phyloP scores from a whole-genome alignment of 2,888 invertebrate species.

The Sphaerophoria rueppellii region DNA sequence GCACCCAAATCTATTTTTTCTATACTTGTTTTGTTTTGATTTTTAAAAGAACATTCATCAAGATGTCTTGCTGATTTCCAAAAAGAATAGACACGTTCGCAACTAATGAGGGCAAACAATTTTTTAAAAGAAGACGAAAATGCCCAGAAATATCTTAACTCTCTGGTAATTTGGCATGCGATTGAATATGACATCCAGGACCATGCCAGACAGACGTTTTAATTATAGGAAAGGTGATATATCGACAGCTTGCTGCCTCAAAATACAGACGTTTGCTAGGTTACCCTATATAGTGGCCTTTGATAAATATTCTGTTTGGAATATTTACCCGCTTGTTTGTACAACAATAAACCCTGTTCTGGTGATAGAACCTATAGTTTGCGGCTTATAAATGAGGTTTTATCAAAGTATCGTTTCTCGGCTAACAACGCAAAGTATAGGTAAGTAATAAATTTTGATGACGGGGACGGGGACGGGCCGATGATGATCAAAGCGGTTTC shows the following conservation, averaged over 20 bases:
- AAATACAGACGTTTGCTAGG: slow-evolving; percentile 26
- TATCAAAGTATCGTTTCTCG: slow-evolving; percentile 42
- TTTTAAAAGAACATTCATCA: slow-evolving; percentile 34
- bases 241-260: slow-evolving; percentile 13
- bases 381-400: slow-evolving; percentile 20
- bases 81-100: slow-evolving; percentile 62
- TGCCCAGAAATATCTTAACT: slow-evolving; percentile 22
- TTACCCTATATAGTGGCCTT: slow-evolving; percentile 26
- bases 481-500: slow-evolving; percentile 58
- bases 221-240: slow-evolving; percentile 21
- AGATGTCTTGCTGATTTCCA: slow-evolving; percentile 52
- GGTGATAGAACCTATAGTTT: background rate
- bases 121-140: too few relatives aligned
- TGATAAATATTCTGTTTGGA: background rate
- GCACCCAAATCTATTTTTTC: background rate
- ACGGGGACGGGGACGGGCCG: slow-evolving; percentile 8
- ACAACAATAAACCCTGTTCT: slow-evolving; percentile 1
- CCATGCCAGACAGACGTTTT: background rate
- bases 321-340: slow-evolving; percentile 22
- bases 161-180: slow-evolving; percentile 53
- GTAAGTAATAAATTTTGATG: slow-evolving; percentile 1
- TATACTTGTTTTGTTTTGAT: background rate
- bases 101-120: slow-evolving; percentile 62
- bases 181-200: slow-evolving; percentile 24
- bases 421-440: slow-evolving; percentile 21